These are phyloP conservation scores for Arctopsyche grandis DNA, from an alignment of 1,140 invertebrate genomes.

Conservation along the genomic window DNA sequence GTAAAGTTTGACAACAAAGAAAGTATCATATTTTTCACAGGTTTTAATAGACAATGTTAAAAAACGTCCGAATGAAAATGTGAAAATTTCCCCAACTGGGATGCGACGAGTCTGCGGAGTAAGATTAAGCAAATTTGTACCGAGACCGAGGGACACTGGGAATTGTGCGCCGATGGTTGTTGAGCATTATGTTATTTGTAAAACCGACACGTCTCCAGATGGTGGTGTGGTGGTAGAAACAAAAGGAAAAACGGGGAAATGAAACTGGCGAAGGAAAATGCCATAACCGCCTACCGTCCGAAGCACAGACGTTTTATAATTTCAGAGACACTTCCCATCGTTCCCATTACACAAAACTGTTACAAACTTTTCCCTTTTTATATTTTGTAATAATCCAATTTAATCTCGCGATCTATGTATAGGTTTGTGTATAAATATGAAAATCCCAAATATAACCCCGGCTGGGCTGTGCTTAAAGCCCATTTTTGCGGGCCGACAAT, in stretches of 20 bases:
- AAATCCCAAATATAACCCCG: too few species aligned
- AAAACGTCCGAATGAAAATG: too few species aligned
- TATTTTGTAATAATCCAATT: too few species aligned
- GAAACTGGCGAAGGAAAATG: conserved; percentile 2
- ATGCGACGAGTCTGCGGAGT: not conserved
- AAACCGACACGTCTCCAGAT: conserved; percentile 25
- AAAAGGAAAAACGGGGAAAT: not conserved
- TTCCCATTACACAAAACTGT: too few species aligned
- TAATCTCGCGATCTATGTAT: too few species aligned
- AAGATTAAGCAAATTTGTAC: conserved; percentile 4
- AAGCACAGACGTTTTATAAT: not conserved
- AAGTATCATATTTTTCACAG: too few species aligned
- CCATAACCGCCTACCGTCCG: not conserved
- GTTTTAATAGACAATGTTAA: too few species aligned
- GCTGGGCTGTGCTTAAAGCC: too few species aligned
- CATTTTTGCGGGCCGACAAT: not conserved
- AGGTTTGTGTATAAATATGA: too few species aligned
- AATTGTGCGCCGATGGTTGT: not conserved
- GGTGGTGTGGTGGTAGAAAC: not conserved
- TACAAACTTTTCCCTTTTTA: too few species aligned
- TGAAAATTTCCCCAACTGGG: not conserved
- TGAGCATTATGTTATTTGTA: conserved; percentile 16
- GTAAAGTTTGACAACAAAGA: too few species aligned
- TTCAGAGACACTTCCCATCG: too few species aligned
- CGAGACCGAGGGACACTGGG: not conserved